Conservation (phyloP, 2,113 vertebrate species). For the Balaeniceps rex region DNA sequence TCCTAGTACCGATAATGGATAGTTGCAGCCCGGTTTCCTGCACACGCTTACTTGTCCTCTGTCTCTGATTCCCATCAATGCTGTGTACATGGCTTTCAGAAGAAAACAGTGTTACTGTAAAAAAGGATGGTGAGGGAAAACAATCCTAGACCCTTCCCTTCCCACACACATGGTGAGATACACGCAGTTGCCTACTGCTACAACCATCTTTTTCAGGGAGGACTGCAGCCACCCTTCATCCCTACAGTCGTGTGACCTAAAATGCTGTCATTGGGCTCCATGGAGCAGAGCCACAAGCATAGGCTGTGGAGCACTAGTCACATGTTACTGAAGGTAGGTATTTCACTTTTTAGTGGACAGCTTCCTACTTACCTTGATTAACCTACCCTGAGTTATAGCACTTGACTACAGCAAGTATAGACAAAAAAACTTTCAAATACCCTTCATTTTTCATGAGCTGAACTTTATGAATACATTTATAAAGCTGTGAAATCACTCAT, state of each 20-base stretch:
- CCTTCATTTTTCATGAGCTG: background rate
- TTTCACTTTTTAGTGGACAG: background rate
- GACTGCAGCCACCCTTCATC: background rate
- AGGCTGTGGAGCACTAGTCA: background rate
- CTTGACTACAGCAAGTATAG: background rate
- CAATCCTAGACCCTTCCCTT: background rate
- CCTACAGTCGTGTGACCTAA: background rate
- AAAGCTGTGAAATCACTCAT: background rate
- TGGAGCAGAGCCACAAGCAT: background rate
- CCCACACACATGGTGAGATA: too few species aligned
- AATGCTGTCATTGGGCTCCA: background rate
- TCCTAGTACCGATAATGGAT: background rate
- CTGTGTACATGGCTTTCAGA: background rate
- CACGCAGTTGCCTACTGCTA: background rate
- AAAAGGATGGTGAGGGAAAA: background rate
- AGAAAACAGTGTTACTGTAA: background rate
- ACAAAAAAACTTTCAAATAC: background rate
- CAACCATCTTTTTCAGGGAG: background rate
- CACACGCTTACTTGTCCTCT: background rate
- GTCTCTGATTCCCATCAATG: background rate
- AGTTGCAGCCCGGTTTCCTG: background rate
- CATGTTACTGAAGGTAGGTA: fast-evolving
- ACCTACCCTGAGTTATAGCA: background rate
- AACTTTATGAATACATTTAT: background rate
- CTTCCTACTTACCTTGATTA: background rate